A percentile compares a stretch with the other conserved stretches of the same genome.
Evolutionary conservation across 2,797 vertebrate genomes (phyloP).

Genomic region (Syndactyla subalaris): DNA sequence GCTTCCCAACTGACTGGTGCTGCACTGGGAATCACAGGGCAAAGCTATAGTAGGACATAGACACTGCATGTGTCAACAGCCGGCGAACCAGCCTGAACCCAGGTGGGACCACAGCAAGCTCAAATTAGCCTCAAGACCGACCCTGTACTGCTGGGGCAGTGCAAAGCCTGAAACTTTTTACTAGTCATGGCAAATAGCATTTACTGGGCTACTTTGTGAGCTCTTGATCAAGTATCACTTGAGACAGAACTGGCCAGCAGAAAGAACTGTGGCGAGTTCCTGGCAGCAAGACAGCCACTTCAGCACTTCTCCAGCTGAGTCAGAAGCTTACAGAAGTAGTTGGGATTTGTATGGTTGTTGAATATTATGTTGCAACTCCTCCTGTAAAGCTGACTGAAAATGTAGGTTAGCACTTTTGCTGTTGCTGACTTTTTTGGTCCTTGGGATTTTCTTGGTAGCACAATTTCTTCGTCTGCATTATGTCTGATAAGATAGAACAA

Average conservation of each 20-base stretch:
- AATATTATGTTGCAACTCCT: background rate
- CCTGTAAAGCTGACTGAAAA: background rate
- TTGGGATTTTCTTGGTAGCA: constrained; percentile 56
- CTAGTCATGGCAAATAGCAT: background rate
- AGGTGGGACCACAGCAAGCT: background rate
- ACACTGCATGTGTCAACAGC: background rate
- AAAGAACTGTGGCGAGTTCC: background rate
- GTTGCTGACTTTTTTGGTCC: constrained; percentile 39
- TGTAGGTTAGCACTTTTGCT: constrained; percentile 22
- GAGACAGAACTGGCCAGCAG: background rate
- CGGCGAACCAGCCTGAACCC: background rate
- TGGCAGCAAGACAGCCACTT: background rate
- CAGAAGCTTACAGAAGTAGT: background rate
- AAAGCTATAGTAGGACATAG: background rate
- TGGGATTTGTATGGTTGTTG: background rate
- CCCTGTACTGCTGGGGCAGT: accelerated
- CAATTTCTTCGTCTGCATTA: constrained; percentile 23
- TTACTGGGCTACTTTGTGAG: background rate
- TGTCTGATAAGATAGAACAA: constrained; percentile 64
- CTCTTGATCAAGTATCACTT: background rate
- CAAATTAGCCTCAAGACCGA: background rate
- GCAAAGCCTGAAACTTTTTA: background rate
- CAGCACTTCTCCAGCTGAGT: background rate
- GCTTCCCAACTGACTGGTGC: background rate
- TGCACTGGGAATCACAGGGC: background rate